phyloP scores from a whole-genome alignment of 2,888 invertebrate genomes.

The Hyppa rectilinea region DNA sequence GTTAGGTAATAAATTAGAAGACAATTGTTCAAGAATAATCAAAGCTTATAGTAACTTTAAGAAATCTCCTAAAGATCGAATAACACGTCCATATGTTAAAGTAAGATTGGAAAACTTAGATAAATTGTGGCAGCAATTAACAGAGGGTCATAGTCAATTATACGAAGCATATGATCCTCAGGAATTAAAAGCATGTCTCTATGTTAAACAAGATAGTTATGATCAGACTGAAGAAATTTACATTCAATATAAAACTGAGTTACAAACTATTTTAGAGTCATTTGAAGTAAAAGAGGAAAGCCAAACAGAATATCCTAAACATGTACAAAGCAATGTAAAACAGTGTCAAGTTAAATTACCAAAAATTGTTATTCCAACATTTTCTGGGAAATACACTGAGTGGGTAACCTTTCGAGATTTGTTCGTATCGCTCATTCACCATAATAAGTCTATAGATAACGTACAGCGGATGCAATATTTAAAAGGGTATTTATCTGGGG shows the following conservation, averaged over 20 bases:
- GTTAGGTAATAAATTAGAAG: background rate
- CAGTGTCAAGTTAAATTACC: conserved; percentile 10
- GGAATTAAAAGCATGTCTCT: background rate
- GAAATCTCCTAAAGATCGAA: background rate
- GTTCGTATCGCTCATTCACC: background rate
- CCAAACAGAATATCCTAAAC: background rate
- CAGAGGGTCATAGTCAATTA: background rate
- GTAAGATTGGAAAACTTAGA: conserved; percentile 2
- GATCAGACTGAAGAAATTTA: background rate
- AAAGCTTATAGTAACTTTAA: background rate
- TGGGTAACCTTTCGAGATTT: conserved; percentile 13
- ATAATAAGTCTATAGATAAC: background rate
- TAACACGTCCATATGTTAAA: background rate
- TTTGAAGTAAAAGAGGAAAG: background rate
- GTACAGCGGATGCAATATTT: conserved; percentile 12
- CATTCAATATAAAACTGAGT: conserved; percentile 12
- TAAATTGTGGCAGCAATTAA: background rate
- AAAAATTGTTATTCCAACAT: background rate
- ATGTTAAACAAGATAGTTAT: conserved; percentile 2
- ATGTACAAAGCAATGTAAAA: background rate
- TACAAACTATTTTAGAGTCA: conserved; percentile 1
- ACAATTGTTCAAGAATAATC: background rate
- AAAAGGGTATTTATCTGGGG: conserved; percentile 5
- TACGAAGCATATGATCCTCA: background rate
- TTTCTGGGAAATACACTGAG: background rate